phyloP scores from a whole-genome alignment of 2,797 vertebrate genomes.

The Microctenopoma lineatum region DNA sequence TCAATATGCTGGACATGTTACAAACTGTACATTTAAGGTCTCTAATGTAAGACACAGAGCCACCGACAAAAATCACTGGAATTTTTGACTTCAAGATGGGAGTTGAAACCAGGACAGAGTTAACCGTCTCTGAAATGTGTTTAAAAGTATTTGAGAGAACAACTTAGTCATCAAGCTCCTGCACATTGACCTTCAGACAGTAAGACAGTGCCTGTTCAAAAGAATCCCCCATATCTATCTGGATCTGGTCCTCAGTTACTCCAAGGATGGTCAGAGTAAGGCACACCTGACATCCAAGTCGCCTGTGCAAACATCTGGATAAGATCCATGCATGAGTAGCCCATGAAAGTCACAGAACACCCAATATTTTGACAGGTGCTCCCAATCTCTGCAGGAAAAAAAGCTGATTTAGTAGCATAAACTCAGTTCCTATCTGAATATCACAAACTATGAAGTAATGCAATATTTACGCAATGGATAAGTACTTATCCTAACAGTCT shows the following conservation, averaged over 20 bases:
- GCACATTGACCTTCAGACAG: neutral
- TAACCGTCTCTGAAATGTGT: conserved; percentile 4
- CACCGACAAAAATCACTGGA: conserved; percentile 12
- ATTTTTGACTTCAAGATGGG: neutral
- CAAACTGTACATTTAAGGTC: neutral
- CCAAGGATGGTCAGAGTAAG: neutral
- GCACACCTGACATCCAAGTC: neutral
- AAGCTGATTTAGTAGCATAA: neutral
- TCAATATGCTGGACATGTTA: conserved; percentile 1
- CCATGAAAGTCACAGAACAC: neutral
- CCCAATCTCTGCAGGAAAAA: conserved; percentile 7
- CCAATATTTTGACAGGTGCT: neutral
- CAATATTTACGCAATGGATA: neutral
- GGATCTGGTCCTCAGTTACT: conserved; percentile 13
- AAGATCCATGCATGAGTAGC: conserved; percentile 9
- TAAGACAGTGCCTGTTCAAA: neutral
- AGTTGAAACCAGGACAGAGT: conserved; percentile 8
- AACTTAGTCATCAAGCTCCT: neutral
- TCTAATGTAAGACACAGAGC: neutral
- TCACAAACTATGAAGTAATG: neutral
- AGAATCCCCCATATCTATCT: neutral
- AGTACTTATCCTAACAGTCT: too few relatives aligned
- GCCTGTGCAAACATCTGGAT: conserved; percentile 5
- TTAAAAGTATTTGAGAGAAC: conserved; percentile 7
- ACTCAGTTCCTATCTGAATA: neutral